Evolutionary conservation across 2,888 invertebrate genomes (phyloP), one percentile per base, ranked within the genome.

Genomic region (Neoaliturus tenellus): DNA sequence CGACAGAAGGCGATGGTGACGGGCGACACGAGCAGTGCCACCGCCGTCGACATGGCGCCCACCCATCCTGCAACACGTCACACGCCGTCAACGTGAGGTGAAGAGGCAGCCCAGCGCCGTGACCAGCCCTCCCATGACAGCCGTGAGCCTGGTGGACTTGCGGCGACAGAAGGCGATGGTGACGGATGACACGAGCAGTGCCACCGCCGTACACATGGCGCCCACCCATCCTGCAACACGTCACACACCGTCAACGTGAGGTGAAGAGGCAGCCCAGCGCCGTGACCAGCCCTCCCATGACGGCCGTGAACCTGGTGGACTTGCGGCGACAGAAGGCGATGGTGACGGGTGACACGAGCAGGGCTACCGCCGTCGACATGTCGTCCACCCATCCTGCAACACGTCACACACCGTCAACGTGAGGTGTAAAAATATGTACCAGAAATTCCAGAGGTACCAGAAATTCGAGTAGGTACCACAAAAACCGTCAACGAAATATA

Each of bases 351-450:
- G 97, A 96, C 87, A 97, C 92, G 84, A 97, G 93, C 3, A 97
- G 92, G n/a, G 96, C 95, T 80, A 96, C 94, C 81, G 95, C 95
- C 39, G 95, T 94, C 67, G 96, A 96, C 89, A 96, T 91, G 14
- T 96, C 95, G 81, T 96, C 96, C 85, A 97, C 92, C 93, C 96
- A 96, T 90, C 96, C 97, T 97, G 93, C n/a, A 93, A 94, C 87
- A 89, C n/a, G n/a, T n/a, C n/a, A n/a, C n/a, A n/a, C n/a, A n/a
- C n/a, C n/a, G n/a, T n/a, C n/a, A n/a, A n/a, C n/a, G n/a, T n/a
- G 97, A 97, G 10, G 97, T 96, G 91, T 97, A 97, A 86, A 97
- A n/a, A n/a, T n/a, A n/a, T n/a, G n/a, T n/a, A n/a, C n/a, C n/a
- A n/a, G n/a, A n/a, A n/a, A n/a, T n/a, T n/a, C n/a, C n/a, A n/a